A percentile compares a stretch with the other conserved stretches of the same genome.
These are phyloP conservation scores for Micronycteris hirsuta DNA, from an alignment of 2,113 vertebrate genomes.

Conservation along the genomic window DNA sequence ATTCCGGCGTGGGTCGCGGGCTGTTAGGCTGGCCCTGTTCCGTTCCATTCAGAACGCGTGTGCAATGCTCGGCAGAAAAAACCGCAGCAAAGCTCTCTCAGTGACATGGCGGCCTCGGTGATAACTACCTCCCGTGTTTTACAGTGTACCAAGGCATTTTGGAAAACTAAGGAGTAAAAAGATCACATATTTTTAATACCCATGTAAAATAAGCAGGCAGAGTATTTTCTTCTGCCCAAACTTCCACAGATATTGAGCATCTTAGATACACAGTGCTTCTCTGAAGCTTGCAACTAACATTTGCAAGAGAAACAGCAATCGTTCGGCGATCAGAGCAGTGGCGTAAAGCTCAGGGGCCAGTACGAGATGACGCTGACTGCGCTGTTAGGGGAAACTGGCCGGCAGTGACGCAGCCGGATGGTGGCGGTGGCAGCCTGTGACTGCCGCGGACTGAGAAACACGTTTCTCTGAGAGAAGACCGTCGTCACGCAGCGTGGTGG, in stretches of 20 bases:
- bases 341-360: neutral
- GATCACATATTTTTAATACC: neutral
- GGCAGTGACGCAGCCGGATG: neutral
- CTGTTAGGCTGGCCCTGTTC: neutral
- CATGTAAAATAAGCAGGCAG: neutral
- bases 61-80: neutral
- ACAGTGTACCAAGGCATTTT: neutral
- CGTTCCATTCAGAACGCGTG: neutral
- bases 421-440: neutral
- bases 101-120: neutral
- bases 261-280: neutral
- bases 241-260: neutral
- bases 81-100: neutral
- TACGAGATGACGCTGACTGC: neutral
- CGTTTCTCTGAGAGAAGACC: neutral
- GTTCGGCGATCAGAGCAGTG: neutral
- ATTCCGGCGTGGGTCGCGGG: rapidly evolving
- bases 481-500: neutral
- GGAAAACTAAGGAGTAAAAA: neutral
- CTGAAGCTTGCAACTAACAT: neutral
- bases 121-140: neutral
- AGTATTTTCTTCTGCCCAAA: neutral
- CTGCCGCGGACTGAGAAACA: neutral
- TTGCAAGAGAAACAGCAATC: neutral
- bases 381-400: neutral